Percentiles rank a stretch among this genome's conserved stretches.
These are phyloP conservation scores for Bombyx huttoni DNA, from an alignment of 2,888 invertebrate species.

Conservation along the genomic window DNA sequence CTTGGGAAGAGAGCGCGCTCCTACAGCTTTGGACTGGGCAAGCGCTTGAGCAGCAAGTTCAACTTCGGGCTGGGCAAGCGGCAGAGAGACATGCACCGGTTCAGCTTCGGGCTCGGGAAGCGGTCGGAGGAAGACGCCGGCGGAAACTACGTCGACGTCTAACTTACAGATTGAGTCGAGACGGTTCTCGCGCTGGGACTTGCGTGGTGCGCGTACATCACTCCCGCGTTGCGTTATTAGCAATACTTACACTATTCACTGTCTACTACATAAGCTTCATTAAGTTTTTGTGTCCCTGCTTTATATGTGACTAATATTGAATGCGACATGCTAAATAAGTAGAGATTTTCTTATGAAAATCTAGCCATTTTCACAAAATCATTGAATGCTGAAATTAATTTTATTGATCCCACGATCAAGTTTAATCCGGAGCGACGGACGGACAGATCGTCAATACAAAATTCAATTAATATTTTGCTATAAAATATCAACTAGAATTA, in stretches of 20 bases:
- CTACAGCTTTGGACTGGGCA: slow-evolving; percentile 74
- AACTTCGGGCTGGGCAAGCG: slow-evolving; percentile 73
- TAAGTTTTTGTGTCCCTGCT: no score
- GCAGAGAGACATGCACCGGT: slow-evolving; percentile 61
- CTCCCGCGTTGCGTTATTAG: not conserved
- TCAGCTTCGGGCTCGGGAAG: slow-evolving; percentile 73
- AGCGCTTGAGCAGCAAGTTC: slow-evolving; percentile 61
- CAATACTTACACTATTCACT: not conserved
- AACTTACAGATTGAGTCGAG: slow-evolving; percentile 20
- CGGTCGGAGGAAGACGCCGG: slow-evolving; percentile 39
- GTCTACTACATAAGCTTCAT: no score
- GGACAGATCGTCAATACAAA: no score
- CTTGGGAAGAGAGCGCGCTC: slow-evolving; percentile 67
- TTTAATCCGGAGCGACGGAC: no score
- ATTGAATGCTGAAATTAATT: slow-evolving; percentile 2
- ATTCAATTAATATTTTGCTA: no score
- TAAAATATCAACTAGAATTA: no score
- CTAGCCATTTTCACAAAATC: slow-evolving; percentile 53
- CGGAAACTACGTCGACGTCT: slow-evolving; percentile 43
- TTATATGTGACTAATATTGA: no score
- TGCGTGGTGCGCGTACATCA: slow-evolving; percentile 17
- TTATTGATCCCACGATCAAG: no score
- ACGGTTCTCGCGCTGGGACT: slow-evolving; percentile 16
- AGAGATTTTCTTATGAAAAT: slow-evolving; percentile 35
- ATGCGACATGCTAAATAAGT: no score